phyloP scores from a whole-genome alignment of 2,797 vertebrate species.

The Ambastaia sidthimunki region DNA sequence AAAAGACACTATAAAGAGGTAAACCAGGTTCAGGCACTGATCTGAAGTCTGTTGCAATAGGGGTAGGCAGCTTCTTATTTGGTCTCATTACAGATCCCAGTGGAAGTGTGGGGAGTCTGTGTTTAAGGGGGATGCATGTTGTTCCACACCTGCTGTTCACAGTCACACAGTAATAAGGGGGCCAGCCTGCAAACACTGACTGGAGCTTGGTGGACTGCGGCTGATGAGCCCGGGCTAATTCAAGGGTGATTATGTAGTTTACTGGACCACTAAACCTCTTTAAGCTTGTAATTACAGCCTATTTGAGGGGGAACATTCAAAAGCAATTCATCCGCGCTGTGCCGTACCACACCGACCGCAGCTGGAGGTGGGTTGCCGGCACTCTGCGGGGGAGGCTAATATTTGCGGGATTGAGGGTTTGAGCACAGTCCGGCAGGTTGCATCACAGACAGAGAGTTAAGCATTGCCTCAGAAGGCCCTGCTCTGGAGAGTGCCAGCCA shows the following conservation, averaged over 20 bases:
- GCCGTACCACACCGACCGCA: constrained; percentile 87
- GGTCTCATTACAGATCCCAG: constrained; percentile 59
- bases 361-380: constrained; percentile 95
- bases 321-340: constrained; percentile 88
- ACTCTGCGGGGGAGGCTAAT: constrained; percentile 89
- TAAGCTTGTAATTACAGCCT: constrained; percentile 99
- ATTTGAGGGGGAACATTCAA: constrained; percentile 99
- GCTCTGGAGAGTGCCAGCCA: constrained; percentile 59
- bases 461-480: constrained; percentile 74
- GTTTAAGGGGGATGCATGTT: constrained; percentile 85
- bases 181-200: constrained; percentile 92
- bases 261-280: constrained; percentile 99
- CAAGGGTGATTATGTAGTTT: constrained; percentile 99
- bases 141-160: constrained; percentile 89
- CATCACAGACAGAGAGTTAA: constrained; percentile 58
- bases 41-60: constrained; percentile 29
- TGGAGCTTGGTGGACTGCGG: constrained; percentile 95
- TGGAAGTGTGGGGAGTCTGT: constrained; percentile 74
- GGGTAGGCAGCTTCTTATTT: constrained; percentile 39
- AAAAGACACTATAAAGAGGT: neutral
- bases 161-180: constrained; percentile 85
- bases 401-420: constrained; percentile 81
- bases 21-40: constrained; percentile 24
- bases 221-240: constrained; percentile 99
- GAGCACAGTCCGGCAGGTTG: constrained; percentile 78